A percentile compares a stretch with the other conserved stretches of the same genome.
These are phyloP conservation scores for Spea multiplicata DNA, from an alignment of 2,113 vertebrate species.

Conservation along the genomic window DNA sequence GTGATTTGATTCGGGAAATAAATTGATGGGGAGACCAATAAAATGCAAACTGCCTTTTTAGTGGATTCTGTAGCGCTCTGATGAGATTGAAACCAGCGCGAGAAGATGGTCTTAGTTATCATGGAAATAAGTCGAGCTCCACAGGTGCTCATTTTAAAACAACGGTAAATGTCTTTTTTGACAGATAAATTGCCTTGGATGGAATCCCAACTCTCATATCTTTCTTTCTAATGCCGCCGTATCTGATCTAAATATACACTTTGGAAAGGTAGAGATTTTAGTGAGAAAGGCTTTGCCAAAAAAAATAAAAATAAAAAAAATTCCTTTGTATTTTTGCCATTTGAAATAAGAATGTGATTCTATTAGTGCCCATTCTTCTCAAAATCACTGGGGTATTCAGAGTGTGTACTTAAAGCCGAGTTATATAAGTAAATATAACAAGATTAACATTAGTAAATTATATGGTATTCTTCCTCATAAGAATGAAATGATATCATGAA, in stretches of 20 bases:
- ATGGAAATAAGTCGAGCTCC: constrained; percentile 59
- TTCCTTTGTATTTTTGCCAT: constrained; percentile 4
- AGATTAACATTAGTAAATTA: too few relatives aligned
- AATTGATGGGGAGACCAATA: constrained; percentile 50
- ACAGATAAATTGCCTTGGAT: constrained; percentile 66
- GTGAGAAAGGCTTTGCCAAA: not conserved
- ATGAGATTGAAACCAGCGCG: constrained; percentile 52
- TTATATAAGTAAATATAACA: too few relatives aligned
- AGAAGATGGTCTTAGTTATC: constrained; percentile 51
- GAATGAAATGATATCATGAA: too few relatives aligned
- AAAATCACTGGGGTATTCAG: not conserved
- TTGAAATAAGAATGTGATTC: not conserved
- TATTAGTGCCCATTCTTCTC: not conserved
- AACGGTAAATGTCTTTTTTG: constrained; percentile 54
- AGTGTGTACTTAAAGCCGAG: too few relatives aligned
- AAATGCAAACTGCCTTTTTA: constrained; percentile 51
- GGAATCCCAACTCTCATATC: constrained; percentile 57
- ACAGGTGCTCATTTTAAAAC: constrained; percentile 57
- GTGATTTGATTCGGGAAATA: constrained; percentile 61
- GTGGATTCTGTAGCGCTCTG: constrained; percentile 46
- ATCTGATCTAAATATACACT: constrained; percentile 44
- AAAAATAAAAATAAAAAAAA: not conserved
- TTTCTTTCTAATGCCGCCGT: constrained; percentile 51
- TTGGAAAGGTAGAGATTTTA: constrained; percentile 6
- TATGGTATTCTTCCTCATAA: too few relatives aligned